Percentiles rank a stretch among this genome's conserved stretches.
Evolutionary conservation across 2,888 invertebrate genomes (phyloP).

Genomic region (Morinoia aosen): DNA sequence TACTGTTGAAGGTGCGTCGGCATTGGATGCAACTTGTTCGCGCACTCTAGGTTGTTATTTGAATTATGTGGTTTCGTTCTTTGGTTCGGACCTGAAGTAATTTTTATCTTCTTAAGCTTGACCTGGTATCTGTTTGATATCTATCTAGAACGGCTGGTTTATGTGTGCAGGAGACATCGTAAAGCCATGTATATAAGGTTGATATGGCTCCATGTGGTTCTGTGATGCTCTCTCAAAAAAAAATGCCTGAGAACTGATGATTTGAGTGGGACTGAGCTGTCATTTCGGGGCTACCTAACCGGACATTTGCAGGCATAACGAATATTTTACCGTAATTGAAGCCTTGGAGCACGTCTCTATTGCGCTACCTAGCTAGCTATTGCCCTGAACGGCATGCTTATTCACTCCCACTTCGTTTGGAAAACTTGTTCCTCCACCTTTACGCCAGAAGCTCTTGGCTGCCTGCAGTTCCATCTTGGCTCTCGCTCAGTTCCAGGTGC

Average conservation of each 20-base stretch:
- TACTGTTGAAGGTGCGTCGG: not conserved
- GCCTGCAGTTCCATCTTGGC: not conserved
- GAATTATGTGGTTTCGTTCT: not conserved
- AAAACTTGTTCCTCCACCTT: conserved; percentile 30
- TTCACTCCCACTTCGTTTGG: not conserved
- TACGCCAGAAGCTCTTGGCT: not conserved
- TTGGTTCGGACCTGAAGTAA: not conserved
- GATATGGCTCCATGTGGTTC: not conserved
- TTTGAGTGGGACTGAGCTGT: not conserved
- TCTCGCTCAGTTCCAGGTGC: not conserved
- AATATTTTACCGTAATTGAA: not conserved
- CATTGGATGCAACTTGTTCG: not conserved
- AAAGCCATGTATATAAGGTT: no score
- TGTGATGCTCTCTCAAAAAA: not conserved
- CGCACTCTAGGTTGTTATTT: not conserved
- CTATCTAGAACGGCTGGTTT: not conserved
- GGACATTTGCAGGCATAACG: not conserved
- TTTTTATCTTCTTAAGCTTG: not conserved
- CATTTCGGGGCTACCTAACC: not conserved
- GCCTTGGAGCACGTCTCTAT: not conserved
- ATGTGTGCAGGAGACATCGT: no score
- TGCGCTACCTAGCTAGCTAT: not conserved
- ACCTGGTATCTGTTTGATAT: not conserved
- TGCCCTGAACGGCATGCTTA: not conserved
- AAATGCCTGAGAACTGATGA: not conserved